Percentiles rank a stretch among this genome's conserved stretches.
Evolutionary conservation across 2,113 vertebrate species (phyloP).

Genomic region (Nibea coibor): DNA sequence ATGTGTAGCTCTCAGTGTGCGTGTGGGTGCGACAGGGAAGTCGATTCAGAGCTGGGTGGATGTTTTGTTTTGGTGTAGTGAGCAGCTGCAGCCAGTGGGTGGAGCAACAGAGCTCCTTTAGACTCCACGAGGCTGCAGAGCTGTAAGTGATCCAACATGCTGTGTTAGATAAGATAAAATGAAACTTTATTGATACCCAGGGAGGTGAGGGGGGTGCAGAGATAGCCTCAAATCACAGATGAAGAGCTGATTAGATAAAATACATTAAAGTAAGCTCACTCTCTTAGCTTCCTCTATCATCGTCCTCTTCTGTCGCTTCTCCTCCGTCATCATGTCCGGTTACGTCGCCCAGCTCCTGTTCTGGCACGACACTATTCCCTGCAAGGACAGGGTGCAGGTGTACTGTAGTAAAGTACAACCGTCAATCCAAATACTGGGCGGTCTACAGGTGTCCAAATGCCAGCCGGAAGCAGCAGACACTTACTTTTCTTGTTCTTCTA

Average conservation of each 20-base stretch:
- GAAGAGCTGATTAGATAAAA: background rate
- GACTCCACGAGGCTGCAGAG: background rate
- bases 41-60: slow-evolving; percentile 1
- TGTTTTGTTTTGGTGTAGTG: slow-evolving; percentile 57
- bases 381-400: background rate
- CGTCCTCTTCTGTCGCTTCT: too few relatives aligned
- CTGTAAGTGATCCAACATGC: background rate
- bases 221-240: background rate
- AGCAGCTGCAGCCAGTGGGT: slow-evolving; percentile 66
- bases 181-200: background rate
- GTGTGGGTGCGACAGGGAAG: slow-evolving; percentile 40
- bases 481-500: too few relatives aligned
- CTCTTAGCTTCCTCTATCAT: too few relatives aligned
- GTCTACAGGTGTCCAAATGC: background rate
- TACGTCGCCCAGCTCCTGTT: too few relatives aligned
- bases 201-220: background rate
- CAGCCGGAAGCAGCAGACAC: too few relatives aligned
- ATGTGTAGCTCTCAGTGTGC: slow-evolving; percentile 13
- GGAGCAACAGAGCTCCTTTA: slow-evolving; percentile 75
- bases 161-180: background rate
- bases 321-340: too few relatives aligned
- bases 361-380: too few relatives aligned
- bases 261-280: background rate
- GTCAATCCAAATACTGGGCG: background rate
- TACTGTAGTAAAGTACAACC: background rate